Conservation (phyloP, 2,888 invertebrate genomes). For the Orchesellides sinensis region DNA sequence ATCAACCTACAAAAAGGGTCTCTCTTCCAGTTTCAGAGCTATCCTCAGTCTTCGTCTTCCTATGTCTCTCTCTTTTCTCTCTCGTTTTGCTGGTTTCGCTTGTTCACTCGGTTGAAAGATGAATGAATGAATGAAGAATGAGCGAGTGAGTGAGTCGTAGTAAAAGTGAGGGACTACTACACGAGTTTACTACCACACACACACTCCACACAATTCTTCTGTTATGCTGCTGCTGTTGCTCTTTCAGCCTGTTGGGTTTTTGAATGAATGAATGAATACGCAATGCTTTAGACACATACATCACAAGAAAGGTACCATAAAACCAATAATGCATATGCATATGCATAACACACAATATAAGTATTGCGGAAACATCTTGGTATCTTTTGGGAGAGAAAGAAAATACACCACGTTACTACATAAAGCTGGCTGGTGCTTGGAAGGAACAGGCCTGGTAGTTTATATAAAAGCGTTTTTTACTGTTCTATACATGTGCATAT, state of each 20-base stretch:
- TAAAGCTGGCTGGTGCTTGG: background rate
- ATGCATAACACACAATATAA: background rate
- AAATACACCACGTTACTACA: background rate
- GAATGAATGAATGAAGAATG: constrained; percentile 67
- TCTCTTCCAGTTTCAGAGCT: constrained; percentile 3
- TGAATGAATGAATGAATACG: constrained; percentile 68
- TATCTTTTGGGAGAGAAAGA: background rate
- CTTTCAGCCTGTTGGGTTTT: constrained; percentile 43
- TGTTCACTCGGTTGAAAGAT: constrained; percentile 52
- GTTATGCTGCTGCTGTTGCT: background rate
- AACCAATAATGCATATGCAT: background rate
- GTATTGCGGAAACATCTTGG: background rate
- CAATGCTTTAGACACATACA: constrained; percentile 3
- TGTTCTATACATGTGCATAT: no score
- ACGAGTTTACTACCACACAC: background rate
- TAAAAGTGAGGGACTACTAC: constrained; percentile 45
- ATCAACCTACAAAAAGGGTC: constrained; percentile 28
- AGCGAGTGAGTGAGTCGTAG: constrained; percentile 52
- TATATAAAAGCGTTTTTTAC: background rate
- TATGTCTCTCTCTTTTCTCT: constrained; percentile 17
- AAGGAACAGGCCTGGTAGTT: constrained; percentile 3
- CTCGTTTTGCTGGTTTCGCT: constrained; percentile 15
- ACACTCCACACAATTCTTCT: background rate
- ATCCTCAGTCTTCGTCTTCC: background rate
- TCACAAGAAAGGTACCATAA: no score